Base-by-base conservation (phyloP, 2,888 invertebrate genomes). In the Gastrophysa polygoni region DNA sequence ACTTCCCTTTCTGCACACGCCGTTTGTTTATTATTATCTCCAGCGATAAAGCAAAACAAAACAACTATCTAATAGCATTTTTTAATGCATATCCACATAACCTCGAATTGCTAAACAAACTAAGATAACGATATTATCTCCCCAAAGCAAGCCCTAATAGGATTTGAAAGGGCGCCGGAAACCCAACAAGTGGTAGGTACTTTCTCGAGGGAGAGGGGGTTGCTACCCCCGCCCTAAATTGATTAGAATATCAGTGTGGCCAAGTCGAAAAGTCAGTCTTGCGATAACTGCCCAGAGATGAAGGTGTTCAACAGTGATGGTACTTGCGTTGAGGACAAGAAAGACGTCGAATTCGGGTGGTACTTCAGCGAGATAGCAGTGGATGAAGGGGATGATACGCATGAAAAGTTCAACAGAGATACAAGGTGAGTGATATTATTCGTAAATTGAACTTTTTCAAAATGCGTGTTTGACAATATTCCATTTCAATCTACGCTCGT, bases 291-390 rank as follows among this genome's bases (percentile, higher is more conserved):
- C 10, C 4, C 3, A 43, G 20, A 44, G 44, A 78, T 78, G 78
- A 75, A 71, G 64, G 70, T 76, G 57, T 78, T 78, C 63, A 70
- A 71, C 60, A 17, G 57, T 14, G 77, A 78, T 59, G 78, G 78
- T 38, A 76, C 71, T 55, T 77, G 49, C 29, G 64, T 66, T 18
- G 75, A 75, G 28, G 65, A 73, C 34, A 54, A 59, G 1, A 59
- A 71, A 16, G 77, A 78, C 61, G 67, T 54, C 7, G 71, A 72
- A 46, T 79, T 78, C 56, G 78, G 79, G 7, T 79, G 78, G 78
- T 72, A 65, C 55, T 68, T 74, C 14, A 43, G 59, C 18, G 74
- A 77, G 43, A 71, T 76, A 28, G 57, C 60, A 11, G 59, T 73
- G 4, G 71, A 75, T 16, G 73, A 74, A 61, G 59, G 50, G 34